Evolutionary conservation across 1,140 invertebrate genomes (phyloP).

Genomic region (Sesamia nonagrioides): DNA sequence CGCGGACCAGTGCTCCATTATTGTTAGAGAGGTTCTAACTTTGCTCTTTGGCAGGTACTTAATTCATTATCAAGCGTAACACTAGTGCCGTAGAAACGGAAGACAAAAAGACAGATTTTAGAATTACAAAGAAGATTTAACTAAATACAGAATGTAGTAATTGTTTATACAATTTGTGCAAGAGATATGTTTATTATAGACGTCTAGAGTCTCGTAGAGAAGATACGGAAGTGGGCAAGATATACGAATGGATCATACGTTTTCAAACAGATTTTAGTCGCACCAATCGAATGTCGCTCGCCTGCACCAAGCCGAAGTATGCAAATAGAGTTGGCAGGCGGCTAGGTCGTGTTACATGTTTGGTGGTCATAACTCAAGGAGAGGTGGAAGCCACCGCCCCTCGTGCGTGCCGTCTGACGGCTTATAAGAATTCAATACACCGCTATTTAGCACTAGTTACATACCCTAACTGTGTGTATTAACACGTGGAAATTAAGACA

Average conservation of each 20-base stretch:
- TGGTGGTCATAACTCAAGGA: slow-evolving; percentile 65
- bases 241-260: not conserved
- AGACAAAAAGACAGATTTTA: no score
- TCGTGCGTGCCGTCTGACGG: slow-evolving; percentile 63
- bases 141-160: no score
- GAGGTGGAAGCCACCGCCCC: slow-evolving; percentile 45
- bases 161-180: no score
- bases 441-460: slow-evolving; percentile 55
- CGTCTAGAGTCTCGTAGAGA: no score
- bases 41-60: no score
- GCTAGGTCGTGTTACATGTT: slow-evolving; percentile 68
- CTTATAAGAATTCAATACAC: slow-evolving; percentile 69
- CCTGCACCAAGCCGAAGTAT: slow-evolving; percentile 58
- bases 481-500: slow-evolving; percentile 26
- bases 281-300: slow-evolving; percentile 5
- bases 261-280: not conserved
- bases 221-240: no score
- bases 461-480: slow-evolving; percentile 8
- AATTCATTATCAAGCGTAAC: no score
- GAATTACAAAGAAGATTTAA: no score
- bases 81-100: no score
- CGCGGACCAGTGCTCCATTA: no score
- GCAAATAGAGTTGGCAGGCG: slow-evolving; percentile 62
- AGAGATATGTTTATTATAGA: no score
- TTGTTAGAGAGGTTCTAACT: no score